Conservation (phyloP, 2,888 invertebrate genomes). For the Ormyrus labotus region DNA sequence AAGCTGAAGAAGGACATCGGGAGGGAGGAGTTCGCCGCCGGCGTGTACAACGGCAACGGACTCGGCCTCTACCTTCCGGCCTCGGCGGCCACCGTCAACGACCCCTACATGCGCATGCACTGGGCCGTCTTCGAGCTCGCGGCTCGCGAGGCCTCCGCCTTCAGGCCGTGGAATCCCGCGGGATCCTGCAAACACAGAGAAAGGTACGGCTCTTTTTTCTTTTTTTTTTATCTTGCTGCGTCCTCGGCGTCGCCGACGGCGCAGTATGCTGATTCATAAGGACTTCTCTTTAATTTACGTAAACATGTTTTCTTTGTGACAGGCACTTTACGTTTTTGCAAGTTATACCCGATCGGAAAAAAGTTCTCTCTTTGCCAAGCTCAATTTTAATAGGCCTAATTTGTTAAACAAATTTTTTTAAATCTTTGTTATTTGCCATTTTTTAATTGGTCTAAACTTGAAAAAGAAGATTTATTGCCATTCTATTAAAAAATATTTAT, state of each 20-base stretch:
- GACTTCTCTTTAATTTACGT: no score
- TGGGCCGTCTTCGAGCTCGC: conserved; percentile 74
- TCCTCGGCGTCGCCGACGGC: not conserved
- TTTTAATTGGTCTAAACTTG: no score
- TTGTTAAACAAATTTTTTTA: no score
- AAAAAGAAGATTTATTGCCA: no score
- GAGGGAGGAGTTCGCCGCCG: conserved; percentile 69
- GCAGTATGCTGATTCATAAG: not conserved
- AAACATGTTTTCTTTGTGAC: no score
- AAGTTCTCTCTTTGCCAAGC: no score
- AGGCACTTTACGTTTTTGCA: no score
- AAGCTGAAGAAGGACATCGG: conserved; percentile 72
- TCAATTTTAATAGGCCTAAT: no score
- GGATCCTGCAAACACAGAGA: conserved; percentile 74
- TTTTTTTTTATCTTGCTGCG: not conserved
- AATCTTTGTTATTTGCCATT: no score
- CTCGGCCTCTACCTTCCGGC: conserved; percentile 72
- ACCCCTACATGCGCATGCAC: conserved; percentile 73
- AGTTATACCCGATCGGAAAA: no score
- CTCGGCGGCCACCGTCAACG: conserved; percentile 65
- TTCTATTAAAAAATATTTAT: no score
- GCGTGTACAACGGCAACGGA: conserved; percentile 70
- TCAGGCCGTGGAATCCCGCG: conserved; percentile 74
- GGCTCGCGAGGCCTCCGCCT: conserved; percentile 73
- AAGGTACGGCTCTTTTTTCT: conserved; percentile 65